phyloP scores from a whole-genome alignment of 1,140 invertebrate species.

The Drosophila kanapiae region DNA sequence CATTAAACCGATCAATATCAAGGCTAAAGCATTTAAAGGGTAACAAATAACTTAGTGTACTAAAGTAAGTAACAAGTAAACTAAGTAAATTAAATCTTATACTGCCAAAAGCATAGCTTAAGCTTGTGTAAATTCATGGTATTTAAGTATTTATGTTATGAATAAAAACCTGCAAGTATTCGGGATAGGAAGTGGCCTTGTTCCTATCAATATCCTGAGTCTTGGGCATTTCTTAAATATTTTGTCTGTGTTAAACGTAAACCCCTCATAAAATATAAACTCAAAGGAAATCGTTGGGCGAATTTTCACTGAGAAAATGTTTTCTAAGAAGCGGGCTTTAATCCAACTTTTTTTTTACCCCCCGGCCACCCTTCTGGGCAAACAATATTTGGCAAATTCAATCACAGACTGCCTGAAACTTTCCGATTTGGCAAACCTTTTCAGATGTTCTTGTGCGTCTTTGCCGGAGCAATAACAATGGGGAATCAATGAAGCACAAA shows the following conservation, averaged over 20 bases:
- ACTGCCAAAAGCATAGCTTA: not conserved
- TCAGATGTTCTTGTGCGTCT: slow-evolving; percentile 4
- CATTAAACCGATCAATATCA: not conserved
- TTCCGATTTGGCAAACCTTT: slow-evolving; percentile 42
- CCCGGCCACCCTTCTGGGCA: slow-evolving; percentile 16
- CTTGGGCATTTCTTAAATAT: not conserved
- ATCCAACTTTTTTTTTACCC: not conserved
- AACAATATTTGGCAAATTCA: slow-evolving; percentile 48
- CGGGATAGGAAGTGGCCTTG: too few species aligned
- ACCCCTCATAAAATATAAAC: not conserved
- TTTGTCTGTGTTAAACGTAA: not conserved
- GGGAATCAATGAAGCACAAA: slow-evolving; percentile 63
- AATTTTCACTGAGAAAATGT: slow-evolving; percentile 8
- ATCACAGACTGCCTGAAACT: slow-evolving; percentile 39
- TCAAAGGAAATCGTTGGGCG: not conserved
- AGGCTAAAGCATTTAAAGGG: not conserved
- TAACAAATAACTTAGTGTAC: not conserved
- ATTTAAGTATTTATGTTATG: not conserved
- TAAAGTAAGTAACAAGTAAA: not conserved
- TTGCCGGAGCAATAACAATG: slow-evolving; percentile 48
- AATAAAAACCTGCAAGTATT: not conserved
- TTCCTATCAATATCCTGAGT: not conserved
- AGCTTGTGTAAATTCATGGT: not conserved
- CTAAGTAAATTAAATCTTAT: not conserved
- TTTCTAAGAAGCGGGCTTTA: slow-evolving; percentile 16